Percentiles rank a stretch among this genome's conserved stretches.
Conservation (phyloP, 2,797 vertebrate genomes). For the Bradypodion pumilum region DNA sequence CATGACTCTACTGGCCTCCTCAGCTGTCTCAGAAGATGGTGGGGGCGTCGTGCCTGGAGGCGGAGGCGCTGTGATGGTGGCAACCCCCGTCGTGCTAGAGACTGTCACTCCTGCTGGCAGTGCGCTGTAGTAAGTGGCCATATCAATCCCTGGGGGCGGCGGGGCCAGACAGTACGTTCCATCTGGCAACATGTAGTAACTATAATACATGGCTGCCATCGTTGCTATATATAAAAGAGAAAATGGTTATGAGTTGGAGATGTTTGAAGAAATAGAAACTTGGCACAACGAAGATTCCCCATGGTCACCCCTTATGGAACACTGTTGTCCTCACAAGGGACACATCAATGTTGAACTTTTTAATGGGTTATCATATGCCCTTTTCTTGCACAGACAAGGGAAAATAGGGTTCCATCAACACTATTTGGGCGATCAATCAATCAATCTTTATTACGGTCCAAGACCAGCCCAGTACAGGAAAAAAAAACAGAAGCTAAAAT, state of each 20-base stretch:
- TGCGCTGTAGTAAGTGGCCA: slow-evolving; percentile 84
- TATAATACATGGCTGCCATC: slow-evolving; percentile 90
- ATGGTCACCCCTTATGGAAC: too few species aligned
- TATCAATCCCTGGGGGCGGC: slow-evolving; percentile 90
- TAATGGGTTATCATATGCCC: background rate
- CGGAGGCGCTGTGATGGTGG: slow-evolving; percentile 73
- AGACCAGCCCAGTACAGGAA: too few species aligned
- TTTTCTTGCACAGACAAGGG: background rate
- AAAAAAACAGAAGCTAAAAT: too few species aligned
- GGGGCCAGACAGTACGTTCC: slow-evolving; percentile 94
- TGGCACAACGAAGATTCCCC: background rate
- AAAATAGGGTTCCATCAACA: accelerated
- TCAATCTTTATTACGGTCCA: too few species aligned
- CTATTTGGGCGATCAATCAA: too few species aligned
- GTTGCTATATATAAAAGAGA: slow-evolving; percentile 69
- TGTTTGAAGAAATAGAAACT: background rate
- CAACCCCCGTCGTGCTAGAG: slow-evolving; percentile 68
- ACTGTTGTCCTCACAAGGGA: background rate
- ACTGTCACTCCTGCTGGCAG: slow-evolving; percentile 81
- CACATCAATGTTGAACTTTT: accelerated
- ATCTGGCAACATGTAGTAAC: slow-evolving; percentile 97
- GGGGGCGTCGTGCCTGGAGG: slow-evolving; percentile 81
- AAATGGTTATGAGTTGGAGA: background rate
- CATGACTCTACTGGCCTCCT: slow-evolving; percentile 66
- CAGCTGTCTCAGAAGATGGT: slow-evolving; percentile 68